These are phyloP conservation scores for Entomobrya multifasciata DNA, from an alignment of 2,888 invertebrate genomes.

Conservation along the genomic window DNA sequence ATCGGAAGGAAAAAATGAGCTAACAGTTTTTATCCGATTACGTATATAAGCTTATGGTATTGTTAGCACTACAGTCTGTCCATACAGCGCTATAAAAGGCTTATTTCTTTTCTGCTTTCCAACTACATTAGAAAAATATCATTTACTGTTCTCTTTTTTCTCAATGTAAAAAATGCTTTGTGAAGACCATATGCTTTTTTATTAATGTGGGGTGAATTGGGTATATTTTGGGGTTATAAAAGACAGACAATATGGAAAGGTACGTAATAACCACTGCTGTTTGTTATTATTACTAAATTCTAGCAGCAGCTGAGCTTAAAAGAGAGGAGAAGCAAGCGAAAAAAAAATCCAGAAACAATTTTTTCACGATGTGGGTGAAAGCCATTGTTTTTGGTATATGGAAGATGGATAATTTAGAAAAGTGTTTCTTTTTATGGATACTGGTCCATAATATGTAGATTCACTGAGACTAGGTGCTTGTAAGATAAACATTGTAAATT, in stretches of 20 bases:
- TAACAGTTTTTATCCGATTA: too few relatives aligned
- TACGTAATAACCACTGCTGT: neutral
- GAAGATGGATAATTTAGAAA: slow-evolving; percentile 39
- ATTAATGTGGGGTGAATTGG: slow-evolving; percentile 6
- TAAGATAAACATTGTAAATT: neutral
- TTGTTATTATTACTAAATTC: neutral
- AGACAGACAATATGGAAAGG: neutral
- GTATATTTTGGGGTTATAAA: slow-evolving; percentile 6
- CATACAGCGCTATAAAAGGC: too few relatives aligned
- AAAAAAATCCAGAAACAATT: neutral
- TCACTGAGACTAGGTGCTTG: neutral
- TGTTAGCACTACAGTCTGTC: too few relatives aligned
- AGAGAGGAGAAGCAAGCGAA: neutral
- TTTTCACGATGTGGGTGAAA: slow-evolving; percentile 35
- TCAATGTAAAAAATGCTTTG: too few relatives aligned
- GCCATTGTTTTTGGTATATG: slow-evolving; percentile 5
- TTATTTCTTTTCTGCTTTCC: neutral
- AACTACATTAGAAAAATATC: neutral
- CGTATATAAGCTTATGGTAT: too few relatives aligned
- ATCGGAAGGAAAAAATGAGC: too few relatives aligned
- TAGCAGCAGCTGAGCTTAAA: neutral
- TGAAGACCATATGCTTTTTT: slow-evolving; percentile 19
- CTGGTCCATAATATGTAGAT: slow-evolving; percentile 1
- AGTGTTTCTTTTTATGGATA: slow-evolving; percentile 27
- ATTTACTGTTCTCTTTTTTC: neutral